A percentile compares a stretch with the other conserved stretches of the same genome.
Conservation (phyloP, 2,888 invertebrate species). For the Platycnemis pennipes region DNA sequence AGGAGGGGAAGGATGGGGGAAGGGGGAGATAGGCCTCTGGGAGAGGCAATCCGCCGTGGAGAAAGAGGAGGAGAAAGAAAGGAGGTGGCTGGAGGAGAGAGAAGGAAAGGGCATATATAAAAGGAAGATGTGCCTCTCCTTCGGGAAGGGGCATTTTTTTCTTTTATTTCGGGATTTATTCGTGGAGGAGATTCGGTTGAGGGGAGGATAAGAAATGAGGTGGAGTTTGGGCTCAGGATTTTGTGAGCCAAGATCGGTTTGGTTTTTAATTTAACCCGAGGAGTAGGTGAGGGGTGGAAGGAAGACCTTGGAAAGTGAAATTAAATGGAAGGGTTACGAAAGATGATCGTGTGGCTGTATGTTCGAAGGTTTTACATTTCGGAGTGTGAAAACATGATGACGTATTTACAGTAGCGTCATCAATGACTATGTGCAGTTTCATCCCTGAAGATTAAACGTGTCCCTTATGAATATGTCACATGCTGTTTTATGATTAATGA, state of each 20-base stretch:
- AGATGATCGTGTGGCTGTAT: not conserved
- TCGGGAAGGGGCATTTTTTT: not conserved
- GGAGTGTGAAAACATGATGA: no score
- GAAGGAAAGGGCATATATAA: not conserved
- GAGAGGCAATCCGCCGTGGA: not conserved
- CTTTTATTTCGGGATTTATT: slow-evolving; percentile 27
- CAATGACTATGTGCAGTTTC: no score
- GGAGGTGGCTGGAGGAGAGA: not conserved
- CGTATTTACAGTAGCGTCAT: no score
- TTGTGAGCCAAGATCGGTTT: slow-evolving; percentile 33
- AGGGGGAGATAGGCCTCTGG: not conserved
- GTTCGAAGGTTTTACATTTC: no score
- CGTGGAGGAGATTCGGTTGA: not conserved
- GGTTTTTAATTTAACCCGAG: slow-evolving; percentile 36
- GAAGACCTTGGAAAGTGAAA: slow-evolving; percentile 10
- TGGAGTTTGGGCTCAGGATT: not conserved
- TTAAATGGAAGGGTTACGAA: slow-evolving; percentile 50
- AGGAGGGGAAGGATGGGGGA: not conserved
- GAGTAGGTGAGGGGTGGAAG: not conserved
- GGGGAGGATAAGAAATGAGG: slow-evolving; percentile 35
- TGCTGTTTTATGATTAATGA: no score
- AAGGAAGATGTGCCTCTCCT: not conserved
- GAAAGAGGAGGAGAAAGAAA: not conserved
- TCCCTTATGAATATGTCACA: no score
- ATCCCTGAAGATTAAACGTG: no score